Conservation (phyloP, 2,888 invertebrate genomes). For the Drosophila austrosaltans region DNA sequence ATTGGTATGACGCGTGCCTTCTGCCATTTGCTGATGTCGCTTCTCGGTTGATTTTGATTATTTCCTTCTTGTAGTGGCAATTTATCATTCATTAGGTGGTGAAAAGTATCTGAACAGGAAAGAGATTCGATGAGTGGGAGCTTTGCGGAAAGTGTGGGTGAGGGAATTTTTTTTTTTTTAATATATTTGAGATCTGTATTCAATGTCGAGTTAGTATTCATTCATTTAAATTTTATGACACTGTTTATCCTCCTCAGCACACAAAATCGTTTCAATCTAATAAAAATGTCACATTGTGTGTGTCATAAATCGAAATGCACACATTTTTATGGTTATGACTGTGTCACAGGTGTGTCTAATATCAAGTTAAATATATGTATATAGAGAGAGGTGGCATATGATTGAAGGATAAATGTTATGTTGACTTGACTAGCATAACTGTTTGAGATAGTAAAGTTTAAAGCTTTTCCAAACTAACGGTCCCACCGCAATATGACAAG, state of each 20-base stretch:
- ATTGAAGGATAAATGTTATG: conserved; percentile 31
- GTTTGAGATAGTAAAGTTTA: conserved; percentile 11
- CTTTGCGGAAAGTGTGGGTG: neutral
- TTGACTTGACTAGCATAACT: conserved; percentile 23
- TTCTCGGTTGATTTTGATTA: conserved; percentile 60
- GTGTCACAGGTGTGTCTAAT: conserved; percentile 72
- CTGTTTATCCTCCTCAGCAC: conserved; percentile 49
- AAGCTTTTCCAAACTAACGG: conserved; percentile 61
- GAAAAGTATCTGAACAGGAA: conserved; percentile 39
- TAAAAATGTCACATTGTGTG: conserved; percentile 46
- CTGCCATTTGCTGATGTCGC: conserved; percentile 44
- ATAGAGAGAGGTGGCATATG: conserved; percentile 25
- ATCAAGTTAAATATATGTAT: conserved; percentile 48
- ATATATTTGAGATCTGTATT: neutral
- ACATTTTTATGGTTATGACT: conserved; percentile 56
- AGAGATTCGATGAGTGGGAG: neutral
- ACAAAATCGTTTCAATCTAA: conserved; percentile 26
- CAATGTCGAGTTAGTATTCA: conserved; percentile 2
- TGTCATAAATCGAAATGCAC: conserved; percentile 50
- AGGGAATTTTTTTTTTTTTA: neutral
- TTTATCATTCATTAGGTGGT: conserved; percentile 74
- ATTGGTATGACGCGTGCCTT: conserved; percentile 67
- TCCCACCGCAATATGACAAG: conserved; percentile 60
- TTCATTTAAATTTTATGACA: conserved; percentile 45
- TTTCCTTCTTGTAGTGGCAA: conserved; percentile 59